Evolutionary conservation across 2,888 invertebrate species (phyloP).

Genomic region (Spicauda simplicius): DNA sequence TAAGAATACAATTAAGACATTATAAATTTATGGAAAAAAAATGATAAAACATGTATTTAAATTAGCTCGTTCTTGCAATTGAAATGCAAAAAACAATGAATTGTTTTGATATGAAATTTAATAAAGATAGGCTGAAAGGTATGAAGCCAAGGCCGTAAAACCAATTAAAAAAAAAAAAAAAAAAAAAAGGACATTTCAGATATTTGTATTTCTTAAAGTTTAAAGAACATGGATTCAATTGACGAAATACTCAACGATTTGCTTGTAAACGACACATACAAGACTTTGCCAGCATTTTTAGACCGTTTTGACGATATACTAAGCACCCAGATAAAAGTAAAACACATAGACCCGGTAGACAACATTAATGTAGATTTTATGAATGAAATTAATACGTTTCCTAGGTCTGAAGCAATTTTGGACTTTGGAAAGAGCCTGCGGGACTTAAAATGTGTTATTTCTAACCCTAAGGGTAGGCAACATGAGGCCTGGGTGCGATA

Average conservation of each 20-base stretch:
- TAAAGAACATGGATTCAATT: not conserved
- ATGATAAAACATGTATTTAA: too few species aligned
- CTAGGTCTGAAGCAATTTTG: constrained; percentile 1
- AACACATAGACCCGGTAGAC: constrained; percentile 22
- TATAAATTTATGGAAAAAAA: too few species aligned
- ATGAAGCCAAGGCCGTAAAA: too few species aligned
- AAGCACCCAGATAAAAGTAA: not conserved
- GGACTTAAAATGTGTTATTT: constrained; percentile 63
- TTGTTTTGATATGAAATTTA: too few species aligned
- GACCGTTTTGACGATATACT: not conserved
- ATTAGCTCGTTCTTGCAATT: too few species aligned
- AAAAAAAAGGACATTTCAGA: too few species aligned
- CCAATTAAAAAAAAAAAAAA: too few species aligned
- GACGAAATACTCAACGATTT: not conserved
- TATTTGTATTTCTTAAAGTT: not conserved
- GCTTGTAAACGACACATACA: not conserved
- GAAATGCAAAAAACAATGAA: too few species aligned
- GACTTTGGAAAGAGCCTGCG: constrained; percentile 66
- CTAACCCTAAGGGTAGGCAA: constrained; percentile 54
- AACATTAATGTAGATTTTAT: constrained; percentile 58
- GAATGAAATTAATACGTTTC: constrained; percentile 55
- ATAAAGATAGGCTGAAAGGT: too few species aligned
- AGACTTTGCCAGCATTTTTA: not conserved
- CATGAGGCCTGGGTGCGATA: constrained; percentile 64
- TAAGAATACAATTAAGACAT: too few species aligned